Conservation (phyloP, 1,140 invertebrate genomes). For the Drosophila albomicans region DNA sequence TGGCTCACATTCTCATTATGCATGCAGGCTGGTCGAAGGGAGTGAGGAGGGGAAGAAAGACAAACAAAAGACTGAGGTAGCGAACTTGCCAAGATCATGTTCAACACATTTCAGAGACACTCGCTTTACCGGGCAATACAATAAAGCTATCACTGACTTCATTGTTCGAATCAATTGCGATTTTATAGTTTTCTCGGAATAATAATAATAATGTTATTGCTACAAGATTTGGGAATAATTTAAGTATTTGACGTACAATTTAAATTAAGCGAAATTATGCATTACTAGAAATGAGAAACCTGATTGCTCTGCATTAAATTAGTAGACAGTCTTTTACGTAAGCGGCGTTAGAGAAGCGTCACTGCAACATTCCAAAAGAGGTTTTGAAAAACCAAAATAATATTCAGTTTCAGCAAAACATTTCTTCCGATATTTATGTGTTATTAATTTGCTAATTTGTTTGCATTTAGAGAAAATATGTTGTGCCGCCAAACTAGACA, state of each 20-base stretch:
- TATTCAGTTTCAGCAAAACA: not conserved
- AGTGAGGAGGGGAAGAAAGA: not conserved
- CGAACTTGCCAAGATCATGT: slow-evolving; percentile 44
- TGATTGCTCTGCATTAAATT: not conserved
- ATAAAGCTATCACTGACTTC: not conserved
- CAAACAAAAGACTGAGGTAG: slow-evolving; percentile 62
- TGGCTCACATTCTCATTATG: slow-evolving; percentile 69
- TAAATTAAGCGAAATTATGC: not conserved
- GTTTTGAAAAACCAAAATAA: not conserved
- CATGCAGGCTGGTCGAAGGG: slow-evolving; percentile 25
- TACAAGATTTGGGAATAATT: not conserved
- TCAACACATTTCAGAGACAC: slow-evolving; percentile 1
- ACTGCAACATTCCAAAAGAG: too few species aligned
- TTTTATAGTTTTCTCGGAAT: slow-evolving; percentile 1
- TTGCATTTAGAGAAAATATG: slow-evolving; percentile 10
- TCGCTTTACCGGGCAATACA: not conserved
- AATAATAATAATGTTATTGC: not conserved
- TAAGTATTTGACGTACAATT: not conserved
- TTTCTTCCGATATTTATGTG: slow-evolving; percentile 12
- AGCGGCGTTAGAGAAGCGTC: not conserved
- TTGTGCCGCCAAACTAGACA: not conserved
- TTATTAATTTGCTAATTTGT: slow-evolving; percentile 21
- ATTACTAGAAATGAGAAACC: not conserved
- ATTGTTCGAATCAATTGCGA: slow-evolving; percentile 6
- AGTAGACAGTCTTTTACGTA: not conserved